Evolutionary conservation across 2,113 vertebrate genomes (phyloP).

Genomic region (crab-eating macaque (Macaca fascicularis)): T2T-MFA8v1.1 NC_088385.1:19572001-19572500

Average conservation of each 20-base stretch:
- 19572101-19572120: background rate
- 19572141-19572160: background rate
- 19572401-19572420: background rate
- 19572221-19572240: background rate
- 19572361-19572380: background rate
- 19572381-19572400: background rate
- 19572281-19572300: background rate
- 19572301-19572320: background rate
- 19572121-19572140: background rate
- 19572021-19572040: background rate
- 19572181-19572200: background rate
- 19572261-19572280: background rate
- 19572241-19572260: background rate
- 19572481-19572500: background rate
- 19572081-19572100: background rate
- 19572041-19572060: background rate
- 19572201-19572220: background rate
- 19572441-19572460: background rate
- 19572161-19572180: background rate
- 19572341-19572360: background rate
- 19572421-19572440: background rate
- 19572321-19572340: background rate
- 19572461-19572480: background rate
- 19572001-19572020: background rate
- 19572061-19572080: background rate